Evolutionary conservation across 1,140 invertebrate genomes (phyloP), one percentile per base, ranked within the genome.

Genomic region (Penaeus chinensis): DNA sequence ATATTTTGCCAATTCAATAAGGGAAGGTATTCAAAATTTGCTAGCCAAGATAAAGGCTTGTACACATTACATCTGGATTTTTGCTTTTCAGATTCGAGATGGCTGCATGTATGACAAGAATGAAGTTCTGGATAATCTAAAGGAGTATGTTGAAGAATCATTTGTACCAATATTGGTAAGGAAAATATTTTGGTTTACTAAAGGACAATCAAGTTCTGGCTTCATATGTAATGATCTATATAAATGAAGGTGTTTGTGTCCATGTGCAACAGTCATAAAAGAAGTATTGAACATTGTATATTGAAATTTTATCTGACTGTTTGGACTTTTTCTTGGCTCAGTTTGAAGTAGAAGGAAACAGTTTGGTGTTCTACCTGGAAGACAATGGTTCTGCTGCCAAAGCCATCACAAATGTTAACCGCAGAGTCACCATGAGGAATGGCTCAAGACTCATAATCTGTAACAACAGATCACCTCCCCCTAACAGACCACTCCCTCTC

Each of bases 341-440:
- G 85, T 87, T 37, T 82, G 85, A 87, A 63, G 27, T 61, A 22
- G 85, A 87, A 37, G 80, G 85, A 16, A 82, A n/a, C 60, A 77
- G 62, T 37, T 66, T 82, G 16, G 85, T 87, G 22, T 87, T 87
- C 47, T 87, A 87, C 69, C 42, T 87, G 60, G 85, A 87, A 63
- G 85, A 87, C 76, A 87, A 87, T 65, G 85, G 47, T 27, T 63
- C 78, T 63, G 85, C 85, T 74, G 78, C 62, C 37, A 79, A 76
- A 24, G 85, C 85, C 66, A 87, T 87, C 60, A 69, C 65, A 11
- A 69, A 87, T 37, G 65, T 82, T 20, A 82, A 37, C 69, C 78
- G 80, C 3, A 63, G 85, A 47, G 18, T 87, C 54, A 82, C 79
- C 27, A 82, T 87, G 80, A 16, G 66, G 11, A 76, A 27, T 77